Evolutionary conservation across 2,797 vertebrate species (phyloP).

Genomic region (Xerus rutilus): DNA sequence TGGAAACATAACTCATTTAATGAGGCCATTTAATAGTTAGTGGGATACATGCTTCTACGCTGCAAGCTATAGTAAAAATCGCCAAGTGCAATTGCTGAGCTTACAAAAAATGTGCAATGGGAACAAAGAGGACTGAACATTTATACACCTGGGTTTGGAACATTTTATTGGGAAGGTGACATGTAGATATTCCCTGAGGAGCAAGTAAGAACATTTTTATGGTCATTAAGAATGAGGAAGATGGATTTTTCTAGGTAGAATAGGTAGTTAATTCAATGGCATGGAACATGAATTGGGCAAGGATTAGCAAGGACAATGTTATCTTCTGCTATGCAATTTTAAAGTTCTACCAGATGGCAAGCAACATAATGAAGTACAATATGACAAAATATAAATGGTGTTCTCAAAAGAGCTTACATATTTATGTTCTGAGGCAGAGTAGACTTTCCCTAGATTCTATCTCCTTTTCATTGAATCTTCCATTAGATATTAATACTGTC

Average conservation of each 20-base stretch:
- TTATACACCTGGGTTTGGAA: not conserved
- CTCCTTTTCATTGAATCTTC: not conserved
- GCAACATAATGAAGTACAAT: not conserved
- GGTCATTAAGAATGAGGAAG: not conserved
- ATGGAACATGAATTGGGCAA: not conserved
- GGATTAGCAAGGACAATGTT: not conserved
- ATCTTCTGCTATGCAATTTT: not conserved
- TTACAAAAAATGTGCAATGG: not conserved
- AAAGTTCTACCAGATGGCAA: not conserved
- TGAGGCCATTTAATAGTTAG: not conserved
- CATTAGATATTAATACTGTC: not conserved
- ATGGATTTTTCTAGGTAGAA: constrained; percentile 2
- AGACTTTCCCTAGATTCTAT: not conserved
- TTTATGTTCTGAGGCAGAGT: not conserved
- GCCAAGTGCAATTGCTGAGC: not conserved
- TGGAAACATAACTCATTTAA: not conserved
- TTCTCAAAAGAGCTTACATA: not conserved
- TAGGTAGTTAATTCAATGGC: not conserved
- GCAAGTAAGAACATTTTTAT: not conserved
- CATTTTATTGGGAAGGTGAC: not conserved
- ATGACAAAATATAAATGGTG: not conserved
- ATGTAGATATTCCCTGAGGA: not conserved
- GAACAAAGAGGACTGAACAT: not conserved
- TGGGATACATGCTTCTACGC: not conserved
- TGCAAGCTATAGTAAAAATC: not conserved